Evolutionary conservation across 2,113 vertebrate genomes (phyloP), one percentile per base, ranked within the genome.

Genomic region (Salminus brasiliensis): DNA sequence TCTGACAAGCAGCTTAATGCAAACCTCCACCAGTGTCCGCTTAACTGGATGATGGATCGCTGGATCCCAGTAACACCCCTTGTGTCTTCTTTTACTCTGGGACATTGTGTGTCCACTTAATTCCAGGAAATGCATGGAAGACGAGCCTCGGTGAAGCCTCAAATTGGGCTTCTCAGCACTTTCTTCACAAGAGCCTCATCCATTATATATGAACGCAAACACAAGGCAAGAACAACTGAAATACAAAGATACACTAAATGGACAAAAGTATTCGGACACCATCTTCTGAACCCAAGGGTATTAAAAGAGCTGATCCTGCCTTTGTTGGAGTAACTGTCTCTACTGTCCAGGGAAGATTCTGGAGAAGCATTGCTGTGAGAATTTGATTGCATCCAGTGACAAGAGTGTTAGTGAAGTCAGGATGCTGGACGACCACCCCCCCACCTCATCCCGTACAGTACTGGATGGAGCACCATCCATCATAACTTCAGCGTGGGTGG

Each of bases 1-100:
- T 66, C n/a, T n/a, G n/a, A n/a, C n/a, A 79, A 72, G 41, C 69
- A 66, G 78, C 52, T 79, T 73, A 66, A 52, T 43, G n/a, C 27
- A 18, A 5, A 25, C 15, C 32, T 34, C 71, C 55, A 66, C 49
- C 45, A 55, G 66, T 32, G 73, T 66, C 39, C 59, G 66, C 47
- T 73, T 72, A 63, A 72, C 18, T 34, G 69, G 68, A 79, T 65
- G 70, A 72, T 63, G 70, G 60, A 73, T 55, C 73, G 47, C 57
- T 55, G 25, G 43, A 72, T 8, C 18, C 43, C 34, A 65, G n/a
- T 62, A 52, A 45, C 23, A 62, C 5, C 23, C 53, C 18, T 55
- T 29, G 1, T 30, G 27, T 27, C 34, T 72, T 63, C 34, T 4
- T 69, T 69, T 41, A 63, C 55, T 39, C 18, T 63, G 45, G 52